Conservation (phyloP, 2,797 vertebrate species). For the Loriculus beryllinus region DNA sequence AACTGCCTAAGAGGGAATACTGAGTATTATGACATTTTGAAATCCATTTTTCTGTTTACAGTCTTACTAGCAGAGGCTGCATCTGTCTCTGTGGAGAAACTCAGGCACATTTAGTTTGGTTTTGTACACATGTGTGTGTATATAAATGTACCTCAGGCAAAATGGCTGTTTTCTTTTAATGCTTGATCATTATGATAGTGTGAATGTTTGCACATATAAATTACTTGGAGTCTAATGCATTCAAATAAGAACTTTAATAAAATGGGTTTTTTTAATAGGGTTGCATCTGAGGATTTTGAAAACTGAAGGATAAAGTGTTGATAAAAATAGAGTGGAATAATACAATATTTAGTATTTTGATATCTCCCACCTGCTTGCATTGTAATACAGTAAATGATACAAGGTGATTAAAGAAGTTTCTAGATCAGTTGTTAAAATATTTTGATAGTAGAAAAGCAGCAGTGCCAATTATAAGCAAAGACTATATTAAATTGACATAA, state of each 20-base stretch:
- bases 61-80: not conserved
- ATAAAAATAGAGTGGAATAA: not conserved
- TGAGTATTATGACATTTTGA: not conserved
- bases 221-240: not conserved
- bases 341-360: not conserved
- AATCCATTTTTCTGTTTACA: not conserved
- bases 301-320: not conserved
- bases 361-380: not conserved
- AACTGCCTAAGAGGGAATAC: not conserved
- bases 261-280: not conserved
- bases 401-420: not conserved
- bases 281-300: not conserved
- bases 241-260: not conserved
- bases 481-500: not conserved
- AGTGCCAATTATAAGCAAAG: not conserved
- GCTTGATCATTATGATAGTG: not conserved
- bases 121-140: constrained; percentile 1
- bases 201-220: not conserved
- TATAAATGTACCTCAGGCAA: constrained; percentile 24
- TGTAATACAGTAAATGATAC: not conserved
- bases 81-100: not conserved
- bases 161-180: constrained; percentile 11
- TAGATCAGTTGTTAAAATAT: not conserved
- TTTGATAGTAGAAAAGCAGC: not conserved
- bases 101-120: not conserved